Conservation (phyloP, 2,888 invertebrate genomes). For the Acleris sparsana region DNA sequence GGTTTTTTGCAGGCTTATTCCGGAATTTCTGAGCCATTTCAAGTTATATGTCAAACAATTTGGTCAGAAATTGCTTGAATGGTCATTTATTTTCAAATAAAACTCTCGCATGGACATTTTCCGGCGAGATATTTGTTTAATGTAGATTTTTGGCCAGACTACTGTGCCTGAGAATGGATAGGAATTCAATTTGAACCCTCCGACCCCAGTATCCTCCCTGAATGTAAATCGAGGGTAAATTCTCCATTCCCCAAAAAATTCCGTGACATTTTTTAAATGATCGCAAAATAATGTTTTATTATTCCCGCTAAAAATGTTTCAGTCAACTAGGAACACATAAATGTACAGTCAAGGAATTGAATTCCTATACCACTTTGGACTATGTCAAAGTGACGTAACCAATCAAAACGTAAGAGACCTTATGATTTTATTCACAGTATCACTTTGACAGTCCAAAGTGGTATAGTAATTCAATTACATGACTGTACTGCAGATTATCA, state of each 20-base stretch:
- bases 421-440: no score
- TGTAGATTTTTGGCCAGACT: constrained; percentile 56
- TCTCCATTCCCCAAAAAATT: constrained; percentile 61
- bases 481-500: constrained; percentile 1
- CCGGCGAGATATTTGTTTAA: constrained; percentile 45
- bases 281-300: constrained; percentile 54
- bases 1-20: constrained; percentile 29
- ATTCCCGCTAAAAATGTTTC: constrained; percentile 41
- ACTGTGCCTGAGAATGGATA: constrained; percentile 68
- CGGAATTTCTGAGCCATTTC: constrained; percentile 17
- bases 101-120: constrained; percentile 38
- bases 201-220: constrained; percentile 67
- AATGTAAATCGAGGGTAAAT: constrained; percentile 74
- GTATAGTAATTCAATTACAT: no score
- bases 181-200: constrained; percentile 78
- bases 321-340: no score
- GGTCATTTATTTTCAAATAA: constrained; percentile 31
- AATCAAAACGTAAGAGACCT: no score
- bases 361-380: no score
- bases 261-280: constrained; percentile 64
- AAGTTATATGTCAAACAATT: constrained; percentile 9
- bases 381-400: no score
- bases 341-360: no score
- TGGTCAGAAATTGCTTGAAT: constrained; percentile 9
- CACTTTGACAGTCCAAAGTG: no score